Conservation (phyloP, 2,888 invertebrate genomes). For the Cantharis rufa region DNA sequence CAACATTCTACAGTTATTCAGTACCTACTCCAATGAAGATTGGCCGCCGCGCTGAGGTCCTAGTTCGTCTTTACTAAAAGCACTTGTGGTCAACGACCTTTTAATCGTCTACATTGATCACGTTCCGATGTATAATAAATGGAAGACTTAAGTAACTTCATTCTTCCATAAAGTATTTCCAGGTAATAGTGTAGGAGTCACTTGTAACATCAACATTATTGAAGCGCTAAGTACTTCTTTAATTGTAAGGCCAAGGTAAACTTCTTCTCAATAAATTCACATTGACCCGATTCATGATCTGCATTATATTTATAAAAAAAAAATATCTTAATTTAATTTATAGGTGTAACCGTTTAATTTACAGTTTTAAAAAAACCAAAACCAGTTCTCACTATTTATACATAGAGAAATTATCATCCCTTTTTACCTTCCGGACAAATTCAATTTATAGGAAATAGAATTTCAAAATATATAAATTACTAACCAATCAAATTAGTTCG, state of each 20-base stretch:
- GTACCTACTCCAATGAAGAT: conserved; percentile 40
- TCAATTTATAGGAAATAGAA: neutral
- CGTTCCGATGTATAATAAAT: conserved; percentile 7
- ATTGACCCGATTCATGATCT: conserved; percentile 2
- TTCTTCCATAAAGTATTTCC: conserved; percentile 11
- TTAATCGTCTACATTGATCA: conserved; percentile 11
- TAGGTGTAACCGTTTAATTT: neutral
- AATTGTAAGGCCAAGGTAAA: conserved; percentile 15
- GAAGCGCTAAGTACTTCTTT: conserved; percentile 3
- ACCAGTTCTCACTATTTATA: neutral
- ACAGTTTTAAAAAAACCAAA: neutral
- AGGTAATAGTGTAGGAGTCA: conserved; percentile 15
- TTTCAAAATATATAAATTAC: too few relatives aligned
- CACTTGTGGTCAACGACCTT: conserved; percentile 48
- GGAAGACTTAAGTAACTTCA: conserved; percentile 12
- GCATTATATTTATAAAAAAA: neutral
- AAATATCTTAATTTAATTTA: neutral
- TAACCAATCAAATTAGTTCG: too few relatives aligned
- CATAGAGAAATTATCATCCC: neutral
- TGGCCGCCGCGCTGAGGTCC: conserved; percentile 37
- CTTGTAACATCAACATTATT: conserved; percentile 4
- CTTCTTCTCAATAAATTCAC: conserved; percentile 9
- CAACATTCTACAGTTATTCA: conserved; percentile 48
- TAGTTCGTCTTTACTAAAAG: conserved; percentile 44
- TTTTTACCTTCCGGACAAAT: neutral